Base-by-base conservation (phyloP, 1,140 invertebrate genomes). In the Harlomillsia oculata region DNA sequence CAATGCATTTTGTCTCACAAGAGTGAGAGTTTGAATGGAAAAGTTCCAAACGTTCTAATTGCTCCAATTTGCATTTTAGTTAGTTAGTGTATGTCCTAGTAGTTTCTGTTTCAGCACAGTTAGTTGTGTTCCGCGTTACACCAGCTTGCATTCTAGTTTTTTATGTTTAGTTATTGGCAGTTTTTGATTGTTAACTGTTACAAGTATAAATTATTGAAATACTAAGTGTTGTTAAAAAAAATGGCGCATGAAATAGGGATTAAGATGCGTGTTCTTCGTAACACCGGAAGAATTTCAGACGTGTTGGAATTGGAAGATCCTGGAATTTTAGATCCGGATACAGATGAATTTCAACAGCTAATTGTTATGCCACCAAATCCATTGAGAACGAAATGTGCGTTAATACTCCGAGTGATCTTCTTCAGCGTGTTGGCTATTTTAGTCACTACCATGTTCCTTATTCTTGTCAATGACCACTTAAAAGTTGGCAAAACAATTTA, bases 241-340 rank as follows among this genome's bases (percentile, higher is more conserved):
- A 56, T 56, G 45, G 28, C 45, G 20, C 28, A 13, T 18, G 45
- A 48, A 48, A 34, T 48, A 48, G 45, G 45, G 34, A 58, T 63
- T n/a, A 48, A 44, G 29, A 63, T 63, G 61, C 59, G 59, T 43
- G 53, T 63, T 25, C 40, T 59, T 8, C 51, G 45, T 2, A 36
- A 16, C 1, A 20, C 52, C 9, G 51, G 50, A 18, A 45, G 30
- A 32, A 18, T 36, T 21, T 32, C 53, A 9, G 41, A 41, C 23
- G n/a, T n/a, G n/a, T 34, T 53, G 3, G 8, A 40, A n/a, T 29
- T 34, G 13, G 56, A 54, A 11, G 41, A 41, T 9, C 34, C 20
- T 4, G 14, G 9, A 6, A 20, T 36, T 23, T 18, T 25, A 3
- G 34, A 46, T 29, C 20, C 23, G 9, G 41, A 44, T 5, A 34